Percentiles rank a stretch among this genome's conserved stretches.
phyloP scores from a whole-genome alignment of 2,113 vertebrate genomes.

The Dicrurus megarhynchus region DNA sequence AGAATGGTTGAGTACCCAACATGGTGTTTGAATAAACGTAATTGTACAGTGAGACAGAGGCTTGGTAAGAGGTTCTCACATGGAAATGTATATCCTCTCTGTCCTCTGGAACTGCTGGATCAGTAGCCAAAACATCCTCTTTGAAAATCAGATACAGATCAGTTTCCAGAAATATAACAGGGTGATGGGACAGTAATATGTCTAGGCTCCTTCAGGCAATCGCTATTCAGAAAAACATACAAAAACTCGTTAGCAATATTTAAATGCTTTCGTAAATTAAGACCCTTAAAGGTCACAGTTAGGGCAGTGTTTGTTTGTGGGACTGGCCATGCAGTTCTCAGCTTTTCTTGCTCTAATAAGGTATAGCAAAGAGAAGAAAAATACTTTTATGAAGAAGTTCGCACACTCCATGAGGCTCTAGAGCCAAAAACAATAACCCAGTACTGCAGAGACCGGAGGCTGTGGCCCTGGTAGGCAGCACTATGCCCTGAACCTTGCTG shows the following conservation, averaged over 20 bases:
- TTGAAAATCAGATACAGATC: background rate
- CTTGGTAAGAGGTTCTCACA: background rate
- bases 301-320: background rate
- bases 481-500: background rate
- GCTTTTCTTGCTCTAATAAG: background rate
- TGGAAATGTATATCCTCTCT: background rate
- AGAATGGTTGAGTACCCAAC: background rate
- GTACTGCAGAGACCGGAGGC: background rate
- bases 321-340: background rate
- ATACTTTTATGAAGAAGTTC: background rate
- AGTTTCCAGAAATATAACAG: background rate
- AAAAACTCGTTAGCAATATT: background rate
- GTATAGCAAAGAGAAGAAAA: background rate
- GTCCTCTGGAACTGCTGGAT: background rate
- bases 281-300: background rate
- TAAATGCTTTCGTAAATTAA: accelerated
- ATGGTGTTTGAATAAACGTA: background rate
- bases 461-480: background rate
- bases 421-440: background rate
- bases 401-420: background rate
- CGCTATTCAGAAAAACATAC: background rate
- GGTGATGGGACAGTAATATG: background rate
- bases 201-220: background rate
- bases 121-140: background rate
- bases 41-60: background rate